Base-by-base conservation (phyloP, 92 coral and sea anemone species). In the Muricea muricata region DNA sequence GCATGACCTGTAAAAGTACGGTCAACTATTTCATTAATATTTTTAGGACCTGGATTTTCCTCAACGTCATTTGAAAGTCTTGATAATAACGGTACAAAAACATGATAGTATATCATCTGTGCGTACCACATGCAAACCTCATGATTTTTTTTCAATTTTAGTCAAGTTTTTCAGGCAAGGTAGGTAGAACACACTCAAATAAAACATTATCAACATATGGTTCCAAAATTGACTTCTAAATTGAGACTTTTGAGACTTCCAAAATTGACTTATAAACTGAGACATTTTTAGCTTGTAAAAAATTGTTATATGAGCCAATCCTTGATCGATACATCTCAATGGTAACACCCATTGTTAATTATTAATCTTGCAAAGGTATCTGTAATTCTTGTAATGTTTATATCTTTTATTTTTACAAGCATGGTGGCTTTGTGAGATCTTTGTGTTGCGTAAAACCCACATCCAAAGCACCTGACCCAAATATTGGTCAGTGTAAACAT, bases 41-140 rank as follows among this genome's bases (percentile, higher is more conserved):
- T 74, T 21, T 4, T 50, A 20, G 82, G 82, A 17, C 67, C 82
- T 45, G 82, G 82, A 30, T 77, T 77, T n/a, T n/a, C n/a, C n/a
- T n/a, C n/a, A n/a, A n/a, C n/a, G n/a, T n/a, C n/a, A n/a, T n/a
- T n/a, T n/a, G 24, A 47, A 66, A 14, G 83, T 33, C 67, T 78
- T 26, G 54, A 55, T 12, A 78, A 54, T 23, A 78, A 56, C 18
- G 83, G 67, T 34, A 63, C 72, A 78, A 21, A 42, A 50, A 63
- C 72, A 78, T 78, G 72, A 54, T 78, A 78, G 39, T 15, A 78
- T 20, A 54, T 54, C 83, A 78, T 20, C 31, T 65, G 72, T 20
- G 28, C 33, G 26, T 4, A 20, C 72, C 72, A 65, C 2, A 65
- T 2, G 5, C 6, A 4, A 12, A 65, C 72, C 67, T 78, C 83